A percentile compares a stretch with the other conserved stretches of the same genome.
phyloP scores from a whole-genome alignment of 2,888 invertebrate species.

The Ophion ventricosus region DNA sequence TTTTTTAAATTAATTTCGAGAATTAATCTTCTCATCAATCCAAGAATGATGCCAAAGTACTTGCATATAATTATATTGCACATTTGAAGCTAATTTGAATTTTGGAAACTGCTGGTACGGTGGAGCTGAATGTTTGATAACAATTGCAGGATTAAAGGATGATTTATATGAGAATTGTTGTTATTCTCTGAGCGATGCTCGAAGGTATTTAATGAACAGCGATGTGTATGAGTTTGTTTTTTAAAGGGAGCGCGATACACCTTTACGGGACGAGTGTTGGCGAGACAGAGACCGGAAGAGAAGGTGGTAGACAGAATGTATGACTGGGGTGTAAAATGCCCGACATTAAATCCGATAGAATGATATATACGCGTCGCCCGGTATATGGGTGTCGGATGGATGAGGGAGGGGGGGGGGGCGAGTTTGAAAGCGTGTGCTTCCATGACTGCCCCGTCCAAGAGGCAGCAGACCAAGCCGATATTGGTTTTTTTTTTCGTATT shows the following conservation, averaged over 20 bases:
- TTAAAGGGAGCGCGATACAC: background rate
- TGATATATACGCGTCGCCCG: slow-evolving; percentile 59
- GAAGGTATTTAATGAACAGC: background rate
- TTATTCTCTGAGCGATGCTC: background rate
- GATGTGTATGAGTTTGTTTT: background rate
- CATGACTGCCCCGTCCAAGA: slow-evolving; percentile 34
- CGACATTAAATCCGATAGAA: slow-evolving; percentile 63
- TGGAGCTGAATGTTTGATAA: too few relatives aligned
- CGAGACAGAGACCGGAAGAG: slow-evolving; percentile 28
- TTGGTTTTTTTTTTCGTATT: slow-evolving; percentile 61
- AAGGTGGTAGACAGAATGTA: slow-evolving; percentile 34
- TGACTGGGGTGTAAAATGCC: slow-evolving; percentile 53
- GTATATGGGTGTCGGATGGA: slow-evolving; percentile 18
- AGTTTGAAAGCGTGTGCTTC: slow-evolving; percentile 46
- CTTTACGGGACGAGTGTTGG: slow-evolving; percentile 25
- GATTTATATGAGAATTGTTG: background rate
- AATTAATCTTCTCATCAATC: too few relatives aligned
- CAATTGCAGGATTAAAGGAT: background rate
- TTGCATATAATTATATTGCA: too few relatives aligned
- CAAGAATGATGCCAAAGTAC: too few relatives aligned
- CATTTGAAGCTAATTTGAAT: too few relatives aligned
- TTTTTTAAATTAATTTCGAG: too few relatives aligned
- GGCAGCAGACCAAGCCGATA: slow-evolving; percentile 43
- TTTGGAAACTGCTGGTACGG: too few relatives aligned
- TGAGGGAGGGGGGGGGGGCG: background rate